Conservation (phyloP, 2,113 vertebrate genomes). For the Cyanistes caeruleus region DNA sequence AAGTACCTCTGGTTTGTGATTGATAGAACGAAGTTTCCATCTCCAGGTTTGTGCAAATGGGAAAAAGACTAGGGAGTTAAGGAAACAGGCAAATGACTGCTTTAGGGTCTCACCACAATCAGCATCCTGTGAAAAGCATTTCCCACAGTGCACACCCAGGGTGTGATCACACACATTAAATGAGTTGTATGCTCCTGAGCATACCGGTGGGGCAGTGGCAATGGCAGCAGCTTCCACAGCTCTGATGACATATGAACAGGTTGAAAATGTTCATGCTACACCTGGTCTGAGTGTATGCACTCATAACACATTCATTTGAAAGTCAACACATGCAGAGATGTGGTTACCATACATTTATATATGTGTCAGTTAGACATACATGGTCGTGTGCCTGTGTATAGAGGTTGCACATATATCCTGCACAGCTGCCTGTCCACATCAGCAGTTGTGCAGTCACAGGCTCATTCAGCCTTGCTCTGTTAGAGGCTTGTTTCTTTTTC, state of each 20-base stretch:
- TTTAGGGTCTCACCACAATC: not conserved
- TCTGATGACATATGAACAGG: not conserved
- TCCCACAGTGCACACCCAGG: not conserved
- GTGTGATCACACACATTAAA: not conserved
- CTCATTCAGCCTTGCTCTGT: not conserved
- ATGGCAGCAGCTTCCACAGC: not conserved
- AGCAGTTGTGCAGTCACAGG: not conserved
- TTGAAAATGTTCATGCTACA: not conserved
- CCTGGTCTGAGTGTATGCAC: not conserved
- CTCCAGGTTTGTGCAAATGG: not conserved
- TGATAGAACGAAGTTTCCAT: not conserved
- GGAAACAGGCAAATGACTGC: not conserved
- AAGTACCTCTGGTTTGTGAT: slow-evolving; percentile 47
- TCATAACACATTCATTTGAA: not conserved
- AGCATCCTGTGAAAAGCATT: not conserved
- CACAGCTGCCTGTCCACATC: not conserved
- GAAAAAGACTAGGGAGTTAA: not conserved
- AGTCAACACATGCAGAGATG: not conserved
- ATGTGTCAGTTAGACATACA: not conserved
- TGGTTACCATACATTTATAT: not conserved
- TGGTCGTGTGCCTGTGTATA: not conserved
- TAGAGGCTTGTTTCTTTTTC: not conserved
- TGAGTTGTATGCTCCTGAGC: not conserved
- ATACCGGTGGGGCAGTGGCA: not conserved
- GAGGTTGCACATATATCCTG: not conserved